Conservation (phyloP, 2,888 invertebrate genomes). For the Abscondita cerata region DNA sequence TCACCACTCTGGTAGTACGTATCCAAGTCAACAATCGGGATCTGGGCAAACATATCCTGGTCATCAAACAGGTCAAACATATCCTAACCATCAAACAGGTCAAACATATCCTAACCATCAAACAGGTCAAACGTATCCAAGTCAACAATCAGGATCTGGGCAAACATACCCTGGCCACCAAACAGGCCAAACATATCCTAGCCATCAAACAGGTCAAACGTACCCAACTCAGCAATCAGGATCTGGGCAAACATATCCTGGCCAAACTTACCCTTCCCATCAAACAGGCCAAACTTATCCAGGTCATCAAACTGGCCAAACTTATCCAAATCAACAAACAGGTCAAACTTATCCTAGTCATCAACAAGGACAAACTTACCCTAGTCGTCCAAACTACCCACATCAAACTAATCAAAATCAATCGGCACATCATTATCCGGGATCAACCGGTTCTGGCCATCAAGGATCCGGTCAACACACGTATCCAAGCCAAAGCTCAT, state of each 20-base stretch:
- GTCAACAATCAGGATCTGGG: not conserved
- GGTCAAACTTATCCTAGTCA: not conserved
- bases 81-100: not conserved
- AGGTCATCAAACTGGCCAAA: not conserved
- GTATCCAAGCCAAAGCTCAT: too few species aligned
- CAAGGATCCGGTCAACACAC: too few species aligned
- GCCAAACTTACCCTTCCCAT: not conserved
- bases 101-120: not conserved
- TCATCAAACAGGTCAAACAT: not conserved
- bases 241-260: not conserved
- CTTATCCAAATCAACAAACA: slow-evolving; percentile 1
- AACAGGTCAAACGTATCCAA: not conserved
- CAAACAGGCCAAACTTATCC: not conserved
- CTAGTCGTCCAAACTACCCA: too few species aligned
- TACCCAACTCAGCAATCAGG: slow-evolving; percentile 1
- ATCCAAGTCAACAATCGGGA: not conserved
- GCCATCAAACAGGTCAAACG: not conserved
- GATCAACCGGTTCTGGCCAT: too few species aligned
- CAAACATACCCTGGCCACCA: not conserved
- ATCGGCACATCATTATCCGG: too few species aligned
- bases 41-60: not conserved
- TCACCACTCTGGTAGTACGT: not conserved
- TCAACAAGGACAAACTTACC: not conserved
- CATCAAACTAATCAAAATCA: too few species aligned
- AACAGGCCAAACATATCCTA: not conserved